Base-by-base conservation (phyloP, 2,797 vertebrate genomes). In the Melanotaenia parkinsoni region DNA sequence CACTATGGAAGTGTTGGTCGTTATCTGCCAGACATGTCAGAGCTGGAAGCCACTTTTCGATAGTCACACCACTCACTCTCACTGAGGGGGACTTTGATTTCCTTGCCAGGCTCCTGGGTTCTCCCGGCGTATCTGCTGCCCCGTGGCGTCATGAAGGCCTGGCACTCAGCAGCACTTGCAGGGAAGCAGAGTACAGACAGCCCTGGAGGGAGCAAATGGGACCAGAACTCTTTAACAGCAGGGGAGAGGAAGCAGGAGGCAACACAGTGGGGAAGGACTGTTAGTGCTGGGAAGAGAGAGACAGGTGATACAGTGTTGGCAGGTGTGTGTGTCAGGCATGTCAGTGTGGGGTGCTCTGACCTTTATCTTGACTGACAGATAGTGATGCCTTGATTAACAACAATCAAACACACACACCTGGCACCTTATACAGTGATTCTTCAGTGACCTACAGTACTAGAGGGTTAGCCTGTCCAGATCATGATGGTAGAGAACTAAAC, bases 11-110 rank as follows among this genome's bases (percentile, higher is more conserved):
- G 85, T 83, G 84, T 77, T 50, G 1, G 54, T 33, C 2, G 1
- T 54, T 82, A 84, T 90, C 88, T 71, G 63, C 14, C 70, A 78
- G 76, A 66, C 84, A 78, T 79, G 77, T 76, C 83, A 53, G 74
- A 84, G 74, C 73, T 84, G 74, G 79, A 80, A 77, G 71, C 66
- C 64, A 16, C 83, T 83, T 74, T 70, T 22, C 11, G 89, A 91
- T 91, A 89, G 56, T 74, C 2, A 58, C 33, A 74, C 67, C 85
- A 82, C 86, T 90, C 84, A 75, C 71, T 56, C 71, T 75, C 75
- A 63, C 63, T 45, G 70, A 64, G 76, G 74, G 40, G 67, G 63
- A 58, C 90, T 92, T 90, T 91, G 89, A 89, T 85, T 85, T 76
- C 35, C 43, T 14, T 77, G 88, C 89, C 87, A 87, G 86, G 82